These are phyloP conservation scores for Trachemys scripta DNA, from an alignment of 2,113 vertebrate genomes.

Conservation along the genomic window DNA sequence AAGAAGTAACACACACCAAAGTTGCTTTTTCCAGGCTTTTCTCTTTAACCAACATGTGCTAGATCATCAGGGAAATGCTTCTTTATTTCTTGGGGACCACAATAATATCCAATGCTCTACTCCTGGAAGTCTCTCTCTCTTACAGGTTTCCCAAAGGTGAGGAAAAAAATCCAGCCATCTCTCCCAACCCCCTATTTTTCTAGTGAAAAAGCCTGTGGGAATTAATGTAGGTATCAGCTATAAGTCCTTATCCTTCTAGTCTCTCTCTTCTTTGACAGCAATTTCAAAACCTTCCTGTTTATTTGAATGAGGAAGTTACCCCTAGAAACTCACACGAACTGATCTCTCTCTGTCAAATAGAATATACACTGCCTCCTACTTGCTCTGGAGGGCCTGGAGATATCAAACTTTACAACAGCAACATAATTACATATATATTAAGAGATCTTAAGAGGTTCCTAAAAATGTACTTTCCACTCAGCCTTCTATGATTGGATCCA, in stretches of 20 bases:
- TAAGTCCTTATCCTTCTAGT: background rate
- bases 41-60: background rate
- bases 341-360: background rate
- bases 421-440: background rate
- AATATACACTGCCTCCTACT: background rate
- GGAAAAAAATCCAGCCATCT: background rate
- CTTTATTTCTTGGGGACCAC: background rate
- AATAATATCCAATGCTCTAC: background rate
- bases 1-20: background rate
- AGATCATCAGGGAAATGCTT: background rate
- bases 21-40: background rate
- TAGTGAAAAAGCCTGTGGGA: background rate
- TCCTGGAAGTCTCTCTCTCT: background rate
- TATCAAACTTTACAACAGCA: background rate
- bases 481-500: background rate
- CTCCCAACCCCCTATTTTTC: background rate
- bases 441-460: background rate
- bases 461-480: background rate
- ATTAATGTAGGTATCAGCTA: background rate
- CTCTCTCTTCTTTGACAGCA: background rate
- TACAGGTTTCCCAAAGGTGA: background rate
- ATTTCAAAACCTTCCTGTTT: background rate
- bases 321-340: background rate
- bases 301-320: background rate
- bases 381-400: background rate